Base-by-base conservation (phyloP, 2,888 invertebrate species). In the Erebia palarica region DNA sequence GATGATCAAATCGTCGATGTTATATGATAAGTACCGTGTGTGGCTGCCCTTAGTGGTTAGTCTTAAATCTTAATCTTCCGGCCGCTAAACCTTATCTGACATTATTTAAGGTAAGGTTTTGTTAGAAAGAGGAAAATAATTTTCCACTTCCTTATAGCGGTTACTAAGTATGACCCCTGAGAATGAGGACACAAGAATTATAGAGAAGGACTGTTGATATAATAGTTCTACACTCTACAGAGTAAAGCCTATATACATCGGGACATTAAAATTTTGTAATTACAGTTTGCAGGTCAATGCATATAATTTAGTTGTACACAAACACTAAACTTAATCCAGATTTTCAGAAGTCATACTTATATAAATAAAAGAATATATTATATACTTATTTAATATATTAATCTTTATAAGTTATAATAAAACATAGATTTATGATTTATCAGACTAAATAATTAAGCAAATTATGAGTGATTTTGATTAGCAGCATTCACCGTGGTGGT, bases 111-210 rank as follows among this genome's bases (percentile, higher is more conserved):
- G 21, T 21, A 63, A 49, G 21, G 16, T 16, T 60, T 14, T 27
- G 63, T 49, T 60, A 63, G 47, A 47, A 49, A 21, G 47, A 63
- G 63, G 63, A 49, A 63, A 63, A 63, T 16, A 18, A 63, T 63
- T 63, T 63, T 13, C 63, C 63, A 49, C 49, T 63, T 63, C 63
- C 49, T 63, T 44, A 9, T 47, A 63, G 0, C 21, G 47, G 47
- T n/a, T n/a, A 42, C 36, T 0, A 60, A 18, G 63, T 47, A 63
- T 63, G 63, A 21, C 49, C 49, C 14, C 63, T 63, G 63, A 47
- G 1, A 5, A 49, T 49, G 11, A 63, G 1, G 47, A 63, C 8
- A 63, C 47, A 11, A 44, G 47, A 61, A 36, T 57, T 10, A n/a
- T 36, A 36, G 36, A 36, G 7, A 51, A 14, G 7, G 51, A 13